These are phyloP conservation scores for Hipparchia sbordonii DNA, from an alignment of 2,888 invertebrate species.

Conservation along the genomic window DNA sequence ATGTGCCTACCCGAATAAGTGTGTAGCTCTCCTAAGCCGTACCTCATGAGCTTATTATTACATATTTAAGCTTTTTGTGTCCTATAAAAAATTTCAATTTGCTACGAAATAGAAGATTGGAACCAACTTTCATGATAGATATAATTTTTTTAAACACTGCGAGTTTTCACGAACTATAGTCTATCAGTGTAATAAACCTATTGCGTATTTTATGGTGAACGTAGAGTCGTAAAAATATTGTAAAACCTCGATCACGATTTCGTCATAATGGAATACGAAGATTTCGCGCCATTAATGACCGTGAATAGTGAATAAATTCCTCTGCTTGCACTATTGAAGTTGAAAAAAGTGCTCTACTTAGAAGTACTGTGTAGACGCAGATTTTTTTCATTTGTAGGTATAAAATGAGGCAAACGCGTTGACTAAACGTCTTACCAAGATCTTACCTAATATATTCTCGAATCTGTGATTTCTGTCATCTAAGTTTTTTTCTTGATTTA, in stretches of 20 bases:
- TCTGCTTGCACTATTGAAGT: slow-evolving; percentile 1
- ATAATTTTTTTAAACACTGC: too few relatives aligned
- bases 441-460: neutral
- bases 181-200: too few relatives aligned
- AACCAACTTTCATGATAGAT: too few relatives aligned
- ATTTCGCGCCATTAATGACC: slow-evolving; percentile 57
- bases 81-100: too few relatives aligned
- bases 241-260: slow-evolving; percentile 51
- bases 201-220: slow-evolving; percentile 4
- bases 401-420: neutral
- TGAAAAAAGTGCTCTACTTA: slow-evolving; percentile 4
- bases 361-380: neutral
- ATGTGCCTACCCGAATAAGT: too few relatives aligned
- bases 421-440: slow-evolving; percentile 4
- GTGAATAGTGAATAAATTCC: slow-evolving; percentile 46
- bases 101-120: too few relatives aligned
- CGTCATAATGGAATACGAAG: slow-evolving; percentile 50
- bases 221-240: slow-evolving; percentile 40
- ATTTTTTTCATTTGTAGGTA: neutral
- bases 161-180: too few relatives aligned
- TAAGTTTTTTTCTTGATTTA: neutral
- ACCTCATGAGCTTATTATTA: too few relatives aligned
- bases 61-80: too few relatives aligned
- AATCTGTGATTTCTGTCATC: neutral
- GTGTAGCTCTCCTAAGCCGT: too few relatives aligned